Percentiles rank a stretch among this genome's conserved stretches.
These are phyloP conservation scores for Euschistus heros DNA, from an alignment of 1,140 invertebrate genomes.

Conservation along the genomic window DNA sequence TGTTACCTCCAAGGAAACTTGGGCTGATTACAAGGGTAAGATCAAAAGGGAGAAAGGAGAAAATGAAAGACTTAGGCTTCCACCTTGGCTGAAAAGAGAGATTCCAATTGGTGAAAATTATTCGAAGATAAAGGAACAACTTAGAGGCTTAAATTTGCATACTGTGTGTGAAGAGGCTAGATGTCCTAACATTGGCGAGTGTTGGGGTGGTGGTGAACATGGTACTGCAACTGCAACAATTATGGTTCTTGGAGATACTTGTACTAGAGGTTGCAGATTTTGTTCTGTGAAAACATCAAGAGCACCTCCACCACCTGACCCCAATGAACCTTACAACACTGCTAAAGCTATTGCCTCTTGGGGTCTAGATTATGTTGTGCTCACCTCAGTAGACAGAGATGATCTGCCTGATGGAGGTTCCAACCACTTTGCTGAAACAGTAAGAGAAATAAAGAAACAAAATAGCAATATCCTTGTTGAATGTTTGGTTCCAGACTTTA, in stretches of 20 bases:
- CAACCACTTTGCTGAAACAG: conserved; percentile 82
- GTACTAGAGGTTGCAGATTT: conserved; percentile 87
- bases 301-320: conserved; percentile 81
- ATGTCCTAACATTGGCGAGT: conserved; percentile 99
- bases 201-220: conserved; percentile 92
- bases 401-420: conserved; percentile 88
- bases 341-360: conserved; percentile 84
- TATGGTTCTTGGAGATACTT: conserved; percentile 90
- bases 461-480: conserved; percentile 86
- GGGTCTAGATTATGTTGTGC: conserved; percentile 94
- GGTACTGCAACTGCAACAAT: conserved; percentile 81
- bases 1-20: conserved; percentile 30
- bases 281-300: conserved; percentile 97
- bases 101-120: conserved; percentile 86
- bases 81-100: conserved; percentile 93
- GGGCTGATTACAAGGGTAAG: conserved; percentile 64
- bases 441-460: conserved; percentile 62
- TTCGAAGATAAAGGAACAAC: conserved; percentile 70
- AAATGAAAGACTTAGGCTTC: conserved; percentile 67
- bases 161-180: conserved; percentile 98
- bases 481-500: conserved; percentile 93
- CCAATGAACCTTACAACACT: conserved; percentile 85
- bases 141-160: conserved; percentile 80
- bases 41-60: conserved; percentile 76
- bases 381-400: conserved; percentile 97